phyloP scores from a whole-genome alignment of 2,113 vertebrate species.

The Rhineura floridana region DNA sequence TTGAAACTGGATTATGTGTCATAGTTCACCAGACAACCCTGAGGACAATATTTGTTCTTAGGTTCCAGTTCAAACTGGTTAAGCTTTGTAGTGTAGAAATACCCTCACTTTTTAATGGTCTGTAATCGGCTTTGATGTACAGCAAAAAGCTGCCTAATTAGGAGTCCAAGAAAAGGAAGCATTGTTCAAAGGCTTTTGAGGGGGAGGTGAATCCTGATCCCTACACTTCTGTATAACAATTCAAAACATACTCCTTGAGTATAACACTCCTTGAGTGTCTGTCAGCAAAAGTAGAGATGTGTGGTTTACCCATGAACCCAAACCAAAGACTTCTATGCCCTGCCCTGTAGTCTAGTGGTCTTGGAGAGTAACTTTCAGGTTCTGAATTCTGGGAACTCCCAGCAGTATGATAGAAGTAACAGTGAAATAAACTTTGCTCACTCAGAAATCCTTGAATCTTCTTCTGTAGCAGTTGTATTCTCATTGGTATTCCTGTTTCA shows the following conservation, averaged over 20 bases:
- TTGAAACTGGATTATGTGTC: background rate
- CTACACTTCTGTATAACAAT: background rate
- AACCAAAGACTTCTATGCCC: background rate
- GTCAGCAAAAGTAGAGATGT: background rate
- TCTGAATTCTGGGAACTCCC: background rate
- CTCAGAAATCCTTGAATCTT: background rate
- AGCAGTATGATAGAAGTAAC: background rate
- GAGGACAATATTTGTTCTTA: background rate
- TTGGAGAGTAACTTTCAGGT: background rate
- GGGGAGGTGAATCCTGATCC: background rate
- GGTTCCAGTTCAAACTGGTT: background rate
- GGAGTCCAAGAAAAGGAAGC: background rate
- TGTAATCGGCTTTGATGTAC: background rate
- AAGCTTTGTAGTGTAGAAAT: background rate
- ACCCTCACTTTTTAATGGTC: background rate
- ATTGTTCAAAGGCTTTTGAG: background rate
- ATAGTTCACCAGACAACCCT: background rate
- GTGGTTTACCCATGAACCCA: background rate
- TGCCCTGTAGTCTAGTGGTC: background rate
- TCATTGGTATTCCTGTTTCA: background rate
- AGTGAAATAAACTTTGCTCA: background rate
- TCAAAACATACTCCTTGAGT: background rate
- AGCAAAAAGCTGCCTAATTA: background rate
- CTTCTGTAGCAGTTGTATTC: background rate
- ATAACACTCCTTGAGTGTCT: background rate